These are phyloP conservation scores for Andrena minutula DNA, from an alignment of 2,888 invertebrate genomes.

Conservation along the genomic window DNA sequence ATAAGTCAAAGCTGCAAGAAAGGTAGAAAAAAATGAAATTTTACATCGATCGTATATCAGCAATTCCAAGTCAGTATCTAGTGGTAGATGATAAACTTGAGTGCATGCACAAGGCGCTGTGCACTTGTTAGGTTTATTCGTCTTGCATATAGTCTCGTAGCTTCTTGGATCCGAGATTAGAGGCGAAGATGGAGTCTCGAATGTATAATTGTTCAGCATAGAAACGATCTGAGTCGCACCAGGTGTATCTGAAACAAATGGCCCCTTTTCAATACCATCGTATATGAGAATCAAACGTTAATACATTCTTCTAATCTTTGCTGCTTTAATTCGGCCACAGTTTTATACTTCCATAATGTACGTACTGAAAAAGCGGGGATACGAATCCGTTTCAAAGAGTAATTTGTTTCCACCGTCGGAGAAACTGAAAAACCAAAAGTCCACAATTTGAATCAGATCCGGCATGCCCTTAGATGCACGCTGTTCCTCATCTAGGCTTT, in stretches of 20 bases:
- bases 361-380: background rate
- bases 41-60: constrained; percentile 83
- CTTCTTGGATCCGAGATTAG: constrained; percentile 81
- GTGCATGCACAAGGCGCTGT: constrained; percentile 83
- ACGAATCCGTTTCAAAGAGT: background rate
- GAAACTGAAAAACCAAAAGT: constrained; percentile 42
- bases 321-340: no score
- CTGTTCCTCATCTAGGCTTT: constrained; percentile 87
- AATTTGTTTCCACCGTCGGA: background rate
- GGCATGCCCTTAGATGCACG: background rate
- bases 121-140: constrained; percentile 70
- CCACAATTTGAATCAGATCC: constrained; percentile 25
- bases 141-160: constrained; percentile 30
- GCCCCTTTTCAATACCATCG: background rate
- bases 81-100: constrained; percentile 76
- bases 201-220: constrained; percentile 84
- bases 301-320: no score
- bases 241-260: constrained; percentile 18
- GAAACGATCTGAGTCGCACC: constrained; percentile 67
- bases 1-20: background rate
- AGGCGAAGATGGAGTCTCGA: constrained; percentile 82
- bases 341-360: background rate
- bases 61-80: constrained; percentile 83
- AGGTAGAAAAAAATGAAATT: background rate
- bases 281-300: background rate